Conservation (phyloP, 2,797 vertebrate species). For the Smutsia temminckii region DNA sequence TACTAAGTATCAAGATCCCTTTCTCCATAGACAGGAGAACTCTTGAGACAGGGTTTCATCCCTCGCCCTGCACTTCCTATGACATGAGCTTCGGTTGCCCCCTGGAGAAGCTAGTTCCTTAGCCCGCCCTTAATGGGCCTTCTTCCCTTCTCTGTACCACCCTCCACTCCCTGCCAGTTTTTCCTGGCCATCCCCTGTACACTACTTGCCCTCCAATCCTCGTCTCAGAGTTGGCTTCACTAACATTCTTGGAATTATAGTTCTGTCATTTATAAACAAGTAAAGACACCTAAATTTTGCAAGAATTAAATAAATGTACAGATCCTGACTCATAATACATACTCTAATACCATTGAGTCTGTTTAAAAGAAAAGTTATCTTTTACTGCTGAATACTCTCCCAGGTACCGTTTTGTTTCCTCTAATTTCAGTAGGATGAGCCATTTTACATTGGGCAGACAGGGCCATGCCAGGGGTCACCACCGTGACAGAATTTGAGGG, state of each 20-base stretch:
- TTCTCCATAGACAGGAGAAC: background rate
- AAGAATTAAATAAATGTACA: background rate
- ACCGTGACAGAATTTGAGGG: background rate
- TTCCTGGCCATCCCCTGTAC: background rate
- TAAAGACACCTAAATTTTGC: background rate
- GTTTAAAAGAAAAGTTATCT: background rate
- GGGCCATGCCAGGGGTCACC: background rate
- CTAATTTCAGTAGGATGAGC: background rate
- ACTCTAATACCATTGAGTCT: background rate
- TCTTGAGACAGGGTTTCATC: background rate
- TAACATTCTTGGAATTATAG: background rate
- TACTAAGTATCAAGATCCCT: background rate
- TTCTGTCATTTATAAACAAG: background rate
- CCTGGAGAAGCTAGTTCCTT: background rate
- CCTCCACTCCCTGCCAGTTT: background rate
- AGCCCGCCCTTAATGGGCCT: background rate
- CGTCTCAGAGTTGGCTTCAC: background rate
- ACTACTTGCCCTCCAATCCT: background rate
- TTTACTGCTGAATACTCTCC: background rate
- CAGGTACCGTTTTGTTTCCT: background rate
- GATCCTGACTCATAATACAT: background rate
- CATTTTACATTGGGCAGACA: background rate
- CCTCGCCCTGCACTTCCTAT: background rate
- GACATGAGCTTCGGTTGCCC: background rate
- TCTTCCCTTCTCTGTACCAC: background rate